Evolutionary conservation across 2,797 vertebrate species (phyloP).

Genomic region (Remorina albescens): DNA sequence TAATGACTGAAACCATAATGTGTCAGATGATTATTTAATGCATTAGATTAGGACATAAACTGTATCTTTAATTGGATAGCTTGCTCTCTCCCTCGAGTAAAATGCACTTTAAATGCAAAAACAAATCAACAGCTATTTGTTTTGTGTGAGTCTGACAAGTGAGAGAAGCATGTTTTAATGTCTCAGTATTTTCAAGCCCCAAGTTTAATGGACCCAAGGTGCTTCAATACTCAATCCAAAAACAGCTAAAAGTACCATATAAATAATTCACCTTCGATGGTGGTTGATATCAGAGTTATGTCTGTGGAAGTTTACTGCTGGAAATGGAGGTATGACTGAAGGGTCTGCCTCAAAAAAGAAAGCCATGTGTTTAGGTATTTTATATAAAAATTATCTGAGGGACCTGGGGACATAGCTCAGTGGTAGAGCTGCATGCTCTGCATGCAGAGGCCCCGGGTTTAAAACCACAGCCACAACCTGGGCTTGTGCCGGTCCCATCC

Average conservation of each 20-base stretch:
- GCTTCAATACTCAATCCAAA: no score
- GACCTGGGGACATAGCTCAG: no score
- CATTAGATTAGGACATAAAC: slow-evolving; percentile 11
- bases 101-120: not conserved
- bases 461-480: no score
- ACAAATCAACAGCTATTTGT: slow-evolving; percentile 13
- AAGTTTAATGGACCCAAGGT: slow-evolving; percentile 1
- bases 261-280: slow-evolving; percentile 8
- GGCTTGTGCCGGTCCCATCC: no score
- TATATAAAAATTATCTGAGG: not conserved
- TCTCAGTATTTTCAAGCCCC: not conserved
- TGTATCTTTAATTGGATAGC: slow-evolving; percentile 5
- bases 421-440: no score
- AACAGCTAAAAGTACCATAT: slow-evolving; percentile 10
- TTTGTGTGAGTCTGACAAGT: slow-evolving; percentile 2
- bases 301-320: not conserved
- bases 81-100: not conserved
- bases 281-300: slow-evolving; percentile 14
- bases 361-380: not conserved
- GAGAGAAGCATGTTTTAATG: not conserved
- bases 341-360: no score
- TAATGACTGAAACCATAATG: slow-evolving; percentile 11
- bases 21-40: slow-evolving; percentile 24
- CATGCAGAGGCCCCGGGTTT: no score
- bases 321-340: not conserved